Percentiles rank a stretch among this genome's conserved stretches.
Conservation (phyloP, 2,797 vertebrate genomes). For the Danionella dracula region DNA sequence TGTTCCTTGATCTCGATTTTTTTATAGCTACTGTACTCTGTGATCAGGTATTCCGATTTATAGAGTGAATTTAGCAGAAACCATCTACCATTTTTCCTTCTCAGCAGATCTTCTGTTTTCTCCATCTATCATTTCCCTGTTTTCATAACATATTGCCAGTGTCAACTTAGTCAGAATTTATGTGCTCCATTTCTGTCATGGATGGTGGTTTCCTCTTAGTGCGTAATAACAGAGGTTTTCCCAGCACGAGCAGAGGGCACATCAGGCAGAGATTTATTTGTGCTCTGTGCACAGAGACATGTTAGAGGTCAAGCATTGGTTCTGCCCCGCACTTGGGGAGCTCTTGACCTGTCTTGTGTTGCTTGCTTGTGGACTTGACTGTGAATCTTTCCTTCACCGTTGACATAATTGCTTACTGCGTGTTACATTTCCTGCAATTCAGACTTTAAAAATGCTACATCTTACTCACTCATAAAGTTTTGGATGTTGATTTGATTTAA, state of each 20-base stretch:
- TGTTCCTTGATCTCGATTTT: conserved; percentile 1
- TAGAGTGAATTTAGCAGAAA: conserved; percentile 7
- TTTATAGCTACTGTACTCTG: background rate
- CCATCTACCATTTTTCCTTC: background rate
- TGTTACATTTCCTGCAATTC: no score
- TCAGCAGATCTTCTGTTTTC: background rate
- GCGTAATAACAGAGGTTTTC: background rate
- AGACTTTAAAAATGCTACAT: no score
- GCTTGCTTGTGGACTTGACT: background rate
- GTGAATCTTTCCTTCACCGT: no score
- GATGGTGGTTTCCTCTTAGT: background rate
- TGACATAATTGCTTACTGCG: no score
- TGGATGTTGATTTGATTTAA: no score
- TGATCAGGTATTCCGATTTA: conserved; percentile 3
- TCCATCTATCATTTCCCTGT: background rate
- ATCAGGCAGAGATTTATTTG: background rate
- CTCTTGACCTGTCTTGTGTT: background rate
- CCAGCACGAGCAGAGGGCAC: background rate
- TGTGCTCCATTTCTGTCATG: background rate
- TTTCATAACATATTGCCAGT: background rate
- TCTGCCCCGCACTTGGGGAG: background rate
- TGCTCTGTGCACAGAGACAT: background rate
- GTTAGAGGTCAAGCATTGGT: conserved; percentile 1
- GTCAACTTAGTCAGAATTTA: background rate
- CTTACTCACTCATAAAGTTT: no score